Evolutionary conservation across 2,888 invertebrate species (phyloP).

Genomic region (Agrotis clavis): DNA sequence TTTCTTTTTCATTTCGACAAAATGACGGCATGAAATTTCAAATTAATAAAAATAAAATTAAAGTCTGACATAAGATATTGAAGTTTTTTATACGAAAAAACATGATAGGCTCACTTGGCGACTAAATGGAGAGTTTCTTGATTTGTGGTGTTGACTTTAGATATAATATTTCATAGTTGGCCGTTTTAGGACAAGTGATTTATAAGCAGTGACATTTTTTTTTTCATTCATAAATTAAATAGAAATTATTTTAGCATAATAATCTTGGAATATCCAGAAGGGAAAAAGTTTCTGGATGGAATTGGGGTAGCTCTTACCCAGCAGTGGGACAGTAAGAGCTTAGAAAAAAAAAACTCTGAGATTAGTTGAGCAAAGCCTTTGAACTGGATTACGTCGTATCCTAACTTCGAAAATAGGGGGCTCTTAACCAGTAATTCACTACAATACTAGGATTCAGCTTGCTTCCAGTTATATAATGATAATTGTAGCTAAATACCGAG

Average conservation of each 20-base stretch:
- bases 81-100: constrained; percentile 26
- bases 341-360: too few species aligned
- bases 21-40: constrained; percentile 51
- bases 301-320: too few species aligned
- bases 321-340: too few species aligned
- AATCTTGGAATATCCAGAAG: too few species aligned
- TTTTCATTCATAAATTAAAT: constrained; percentile 9
- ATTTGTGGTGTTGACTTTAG: constrained; percentile 45
- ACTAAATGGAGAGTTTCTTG: constrained; percentile 16
- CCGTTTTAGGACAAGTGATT: constrained; percentile 29
- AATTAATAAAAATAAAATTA: constrained; percentile 60
- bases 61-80: constrained; percentile 36
- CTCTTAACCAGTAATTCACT: background rate
- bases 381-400: too few species aligned
- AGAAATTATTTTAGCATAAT: background rate
- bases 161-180: constrained; percentile 25
- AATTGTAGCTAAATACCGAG: background rate
- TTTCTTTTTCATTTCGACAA: background rate
- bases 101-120: constrained; percentile 31
- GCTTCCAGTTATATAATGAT: background rate
- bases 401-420: too few species aligned
- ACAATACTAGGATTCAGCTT: background rate
- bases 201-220: background rate
- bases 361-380: too few species aligned
- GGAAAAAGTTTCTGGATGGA: too few species aligned